Conservation (phyloP, 2,888 invertebrate genomes). For the Drosophila multiciliata region DNA sequence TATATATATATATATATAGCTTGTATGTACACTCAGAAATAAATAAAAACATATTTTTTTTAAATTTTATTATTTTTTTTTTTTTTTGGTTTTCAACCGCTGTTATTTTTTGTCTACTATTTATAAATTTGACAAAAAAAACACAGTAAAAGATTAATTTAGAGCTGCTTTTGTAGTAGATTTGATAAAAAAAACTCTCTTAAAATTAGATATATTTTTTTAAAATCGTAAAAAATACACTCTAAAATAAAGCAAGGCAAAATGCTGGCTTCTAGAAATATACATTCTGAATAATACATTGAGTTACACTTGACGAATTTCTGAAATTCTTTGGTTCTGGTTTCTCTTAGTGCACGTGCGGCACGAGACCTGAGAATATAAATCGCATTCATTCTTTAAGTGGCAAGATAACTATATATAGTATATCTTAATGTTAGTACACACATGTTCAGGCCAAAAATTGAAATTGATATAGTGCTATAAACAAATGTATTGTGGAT, state of each 20-base stretch:
- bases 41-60: not conserved
- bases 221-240: too few species aligned
- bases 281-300: not conserved
- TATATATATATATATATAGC: not conserved
- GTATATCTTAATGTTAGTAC: not conserved
- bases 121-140: too few species aligned
- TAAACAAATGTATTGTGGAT: slow-evolving; percentile 5
- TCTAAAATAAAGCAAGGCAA: too few species aligned
- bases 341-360: not conserved
- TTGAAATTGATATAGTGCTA: not conserved
- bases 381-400: not conserved
- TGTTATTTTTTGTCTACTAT: too few species aligned
- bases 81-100: not conserved
- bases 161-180: too few species aligned
- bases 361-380: slow-evolving; percentile 6
- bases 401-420: not conserved
- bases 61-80: not conserved
- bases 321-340: not conserved
- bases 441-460: not conserved
- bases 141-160: too few species aligned
- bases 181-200: too few species aligned
- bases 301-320: not conserved
- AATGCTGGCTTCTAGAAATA: not conserved
- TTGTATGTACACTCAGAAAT: not conserved
- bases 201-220: too few species aligned